Percentiles rank a stretch among this genome's conserved stretches.
phyloP scores from a whole-genome alignment of 1,140 invertebrate genomes.

The Apis dorsata region DNA sequence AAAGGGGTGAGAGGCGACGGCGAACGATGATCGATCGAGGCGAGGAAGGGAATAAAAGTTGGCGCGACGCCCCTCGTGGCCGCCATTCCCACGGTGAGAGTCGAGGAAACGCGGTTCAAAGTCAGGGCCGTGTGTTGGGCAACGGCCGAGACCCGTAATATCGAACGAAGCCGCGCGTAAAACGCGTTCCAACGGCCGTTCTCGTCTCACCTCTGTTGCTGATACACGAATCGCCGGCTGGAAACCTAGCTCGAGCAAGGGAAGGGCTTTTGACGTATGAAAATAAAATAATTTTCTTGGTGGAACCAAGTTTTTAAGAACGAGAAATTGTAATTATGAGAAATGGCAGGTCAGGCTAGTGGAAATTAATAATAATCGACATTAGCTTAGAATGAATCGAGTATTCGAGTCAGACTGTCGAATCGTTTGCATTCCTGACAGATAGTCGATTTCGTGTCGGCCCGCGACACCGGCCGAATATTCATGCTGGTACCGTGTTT shows the following conservation, averaged over 20 bases:
- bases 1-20: not conserved
- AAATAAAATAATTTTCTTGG: too few species aligned
- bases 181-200: not conserved
- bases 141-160: conserved; percentile 40
- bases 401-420: not conserved
- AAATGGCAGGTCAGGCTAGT: too few species aligned
- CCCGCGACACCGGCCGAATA: conserved; percentile 47
- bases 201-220: not conserved
- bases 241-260: not conserved
- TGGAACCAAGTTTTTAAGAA: too few species aligned
- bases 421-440: conserved; percentile 20
- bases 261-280: too few species aligned
- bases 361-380: too few species aligned
- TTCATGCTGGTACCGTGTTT: conserved; percentile 57
- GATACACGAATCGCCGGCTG: not conserved
- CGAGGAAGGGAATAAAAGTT: conserved; percentile 6
- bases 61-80: conserved; percentile 19
- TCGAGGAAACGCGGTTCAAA: conserved; percentile 58
- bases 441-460: conserved; percentile 43
- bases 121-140: conserved; percentile 68
- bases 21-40: conserved; percentile 18
- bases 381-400: not conserved
- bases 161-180: not conserved
- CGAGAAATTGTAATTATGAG: too few species aligned
- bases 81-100: conserved; percentile 60